phyloP scores from a whole-genome alignment of 2,113 vertebrate genomes.

The Picathartes gymnocephalus region DNA sequence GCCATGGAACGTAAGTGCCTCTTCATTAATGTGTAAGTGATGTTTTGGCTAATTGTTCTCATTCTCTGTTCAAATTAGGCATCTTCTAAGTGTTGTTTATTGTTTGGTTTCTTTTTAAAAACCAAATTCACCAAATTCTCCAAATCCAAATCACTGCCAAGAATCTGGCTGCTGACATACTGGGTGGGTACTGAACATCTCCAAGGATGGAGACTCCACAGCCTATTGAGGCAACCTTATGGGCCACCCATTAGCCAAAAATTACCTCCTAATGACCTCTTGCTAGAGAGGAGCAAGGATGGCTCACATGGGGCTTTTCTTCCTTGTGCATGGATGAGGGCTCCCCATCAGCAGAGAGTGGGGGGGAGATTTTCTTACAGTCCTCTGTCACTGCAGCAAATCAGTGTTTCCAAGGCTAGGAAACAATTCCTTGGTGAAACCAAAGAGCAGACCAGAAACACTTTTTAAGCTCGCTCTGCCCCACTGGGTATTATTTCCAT shows the following conservation, averaged over 20 bases:
- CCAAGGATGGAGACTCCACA: neutral
- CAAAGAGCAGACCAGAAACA: neutral
- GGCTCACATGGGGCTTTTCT: neutral
- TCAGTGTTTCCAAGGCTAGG: neutral
- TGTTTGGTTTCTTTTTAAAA: neutral
- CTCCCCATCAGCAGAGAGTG: neutral
- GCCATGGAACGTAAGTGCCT: neutral
- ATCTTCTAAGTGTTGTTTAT: neutral
- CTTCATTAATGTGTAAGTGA: neutral
- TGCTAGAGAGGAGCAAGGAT: neutral
- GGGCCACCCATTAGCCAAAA: neutral
- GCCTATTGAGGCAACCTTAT: neutral
- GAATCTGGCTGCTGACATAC: neutral
- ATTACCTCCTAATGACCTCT: neutral
- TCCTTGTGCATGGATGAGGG: neutral
- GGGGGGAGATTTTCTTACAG: neutral
- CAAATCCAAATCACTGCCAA: neutral
- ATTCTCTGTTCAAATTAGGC: neutral
- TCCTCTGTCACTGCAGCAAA: neutral
- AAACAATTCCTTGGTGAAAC: neutral
- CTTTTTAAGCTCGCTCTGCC: neutral
- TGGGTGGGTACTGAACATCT: neutral
- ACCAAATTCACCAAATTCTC: neutral
- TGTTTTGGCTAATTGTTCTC: slow-evolving; percentile 23
- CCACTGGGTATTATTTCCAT: neutral